Base-by-base conservation (phyloP, 2,797 vertebrate species). In the Percopsis omiscomaycus region DNA sequence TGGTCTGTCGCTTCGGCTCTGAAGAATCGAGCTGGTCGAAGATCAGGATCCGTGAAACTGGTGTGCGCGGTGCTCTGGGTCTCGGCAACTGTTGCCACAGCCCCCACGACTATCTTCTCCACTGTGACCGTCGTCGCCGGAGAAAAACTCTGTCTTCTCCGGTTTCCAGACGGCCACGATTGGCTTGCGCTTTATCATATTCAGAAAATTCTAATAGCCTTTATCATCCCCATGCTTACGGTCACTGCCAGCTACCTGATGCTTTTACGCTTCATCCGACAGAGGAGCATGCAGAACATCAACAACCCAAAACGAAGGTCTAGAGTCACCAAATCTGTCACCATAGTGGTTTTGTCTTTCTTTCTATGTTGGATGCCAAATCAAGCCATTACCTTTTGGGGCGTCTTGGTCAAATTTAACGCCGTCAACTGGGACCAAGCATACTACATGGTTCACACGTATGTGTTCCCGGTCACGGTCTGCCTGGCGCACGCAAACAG, bases 171-270 rank as follows among this genome's bases (percentile, higher is more conserved):
- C 0, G 92, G 92, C 0, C 83, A 93, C 29, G 85, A 89, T 68
- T 93, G 92, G 93, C 87, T 94, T 3, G 92, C 93, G 0, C 79
- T 94, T 11, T 94, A 94, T 42, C 93, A 94, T 81, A 82, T 94
- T 27, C 93, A 94, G 81, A 94, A 93, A 55, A 93, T 93, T 11
- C 9, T 93, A 4, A n/a, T 94, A 0, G 93, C 91, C n/a, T 94
- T 94, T 15, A 78, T 94, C 53, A 46, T 94, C 53, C 93, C 93
- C 0, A 90, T 93, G 90, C 65, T 92, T 28, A 89, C 92, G 0
- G 89, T 94, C 2, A 89, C 78, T 0, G 77, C 90, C 1, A 93
- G 91, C 78, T 94, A 94, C 11, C 64, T 93, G 72, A 79, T 90
- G 81, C 90, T 93, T 0, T 58, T 92, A 66, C 84, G 91, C 66